Base-by-base conservation (phyloP, 2,888 invertebrate species). In the Xestobium rufovillosum region DNA sequence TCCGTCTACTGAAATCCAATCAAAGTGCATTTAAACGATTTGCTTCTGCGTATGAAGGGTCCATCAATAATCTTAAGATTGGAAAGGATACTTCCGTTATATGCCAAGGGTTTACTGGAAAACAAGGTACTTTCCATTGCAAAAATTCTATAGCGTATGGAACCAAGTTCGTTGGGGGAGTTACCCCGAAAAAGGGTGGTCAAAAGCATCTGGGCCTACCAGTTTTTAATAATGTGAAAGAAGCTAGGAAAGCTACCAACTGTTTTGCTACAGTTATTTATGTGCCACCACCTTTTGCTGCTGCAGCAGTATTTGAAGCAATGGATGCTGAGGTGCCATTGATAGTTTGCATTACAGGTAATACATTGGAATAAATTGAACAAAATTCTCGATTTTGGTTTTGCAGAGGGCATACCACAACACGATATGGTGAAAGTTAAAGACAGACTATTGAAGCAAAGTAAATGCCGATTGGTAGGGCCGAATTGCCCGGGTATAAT, bases 401-500 rank as follows among this genome's bases (percentile, higher is more conserved):
- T n/a, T n/a, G n/a, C 56, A 3, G 56, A 59, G 36, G 57, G 56
- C 2, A 52, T 57, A 29, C 59, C 57, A 1, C 50, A 83, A 54
- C 78, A 83, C 52, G 87, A 89, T 56, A 88, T 89, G 87, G 85
- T 87, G 8, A 71, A 73, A 54, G 81, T 89, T 4, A 84, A 83
- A 59, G 69, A 76, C 45, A 65, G 67, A 23, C 63, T 80, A 12
- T 44, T 72, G 1, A 59, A 70, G 50, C 84, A 87, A 60, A 70
- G 65, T 52, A 83, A 83, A 60, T 78, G 80, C 2, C 70, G 87
- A 47, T 67, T 89, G 8, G 73, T 88, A 48, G 87, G 88, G 1
- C 88, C 87, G 2, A 89, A 88, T 60, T 88, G 87, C 61, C 87
- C 87, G 4, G 87, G 60, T 47, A 79, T 88, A 44, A 87, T 88